These are phyloP conservation scores for Scaptomyza tumidula DNA, from an alignment of 2,888 invertebrate genomes.

Conservation along the genomic window DNA sequence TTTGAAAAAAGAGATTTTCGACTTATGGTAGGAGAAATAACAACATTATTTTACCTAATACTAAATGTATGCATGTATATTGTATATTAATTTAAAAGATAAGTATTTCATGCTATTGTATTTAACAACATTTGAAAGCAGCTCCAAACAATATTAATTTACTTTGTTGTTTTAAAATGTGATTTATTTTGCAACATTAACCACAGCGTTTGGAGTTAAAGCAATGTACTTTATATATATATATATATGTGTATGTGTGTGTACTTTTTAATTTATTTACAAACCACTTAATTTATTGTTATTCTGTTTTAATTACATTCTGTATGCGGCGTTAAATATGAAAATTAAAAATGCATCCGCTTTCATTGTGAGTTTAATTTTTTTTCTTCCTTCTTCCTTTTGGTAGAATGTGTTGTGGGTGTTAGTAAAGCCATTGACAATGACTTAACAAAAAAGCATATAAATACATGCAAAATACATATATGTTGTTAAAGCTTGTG, in stretches of 20 bases:
- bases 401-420: constrained; percentile 26
- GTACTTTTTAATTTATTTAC: constrained; percentile 77
- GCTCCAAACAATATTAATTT: constrained; percentile 55
- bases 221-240: constrained; percentile 23
- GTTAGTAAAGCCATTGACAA: constrained; percentile 43
- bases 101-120: constrained; percentile 5
- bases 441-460: constrained; percentile 75
- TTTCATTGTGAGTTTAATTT: constrained; percentile 37
- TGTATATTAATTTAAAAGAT: background rate
- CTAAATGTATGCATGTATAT: background rate
- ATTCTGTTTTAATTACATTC: constrained; percentile 80
- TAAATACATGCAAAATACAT: constrained; percentile 32
- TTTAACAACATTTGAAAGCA: constrained; percentile 19
- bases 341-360: constrained; percentile 72
- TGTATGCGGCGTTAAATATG: constrained; percentile 63
- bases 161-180: constrained; percentile 30
- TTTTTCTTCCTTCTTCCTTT: constrained; percentile 23
- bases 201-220: constrained; percentile 38
- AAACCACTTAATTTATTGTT: constrained; percentile 83
- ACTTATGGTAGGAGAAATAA: background rate
- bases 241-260: background rate
- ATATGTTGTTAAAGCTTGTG: constrained; percentile 29
- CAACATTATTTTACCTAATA: too few species aligned
- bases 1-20: background rate
- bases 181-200: constrained; percentile 36